Evolutionary conservation across 2,113 vertebrate species (phyloP).

Genomic region (Nothocercus nigrocapillus): DNA sequence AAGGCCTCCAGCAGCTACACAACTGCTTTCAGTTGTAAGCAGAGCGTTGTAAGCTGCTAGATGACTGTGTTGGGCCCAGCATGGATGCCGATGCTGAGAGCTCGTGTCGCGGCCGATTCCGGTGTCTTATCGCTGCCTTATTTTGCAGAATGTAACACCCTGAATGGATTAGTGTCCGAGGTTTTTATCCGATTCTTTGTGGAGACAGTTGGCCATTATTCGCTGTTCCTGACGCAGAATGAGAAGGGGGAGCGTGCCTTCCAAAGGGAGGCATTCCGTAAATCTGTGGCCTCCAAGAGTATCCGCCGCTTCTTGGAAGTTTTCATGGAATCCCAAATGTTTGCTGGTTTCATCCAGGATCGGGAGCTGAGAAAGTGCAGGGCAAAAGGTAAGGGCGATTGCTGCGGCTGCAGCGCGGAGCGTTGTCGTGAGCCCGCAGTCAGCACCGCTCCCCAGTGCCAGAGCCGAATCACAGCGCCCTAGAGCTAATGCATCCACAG

Average conservation of each 20-base stretch:
- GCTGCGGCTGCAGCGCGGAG: accelerated
- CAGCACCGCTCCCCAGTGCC: accelerated
- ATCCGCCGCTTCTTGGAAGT: slow-evolving; percentile 97
- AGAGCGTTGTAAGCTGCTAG: accelerated
- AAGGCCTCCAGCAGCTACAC: not conserved
- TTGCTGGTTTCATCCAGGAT: slow-evolving; percentile 98
- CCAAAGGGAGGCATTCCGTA: slow-evolving; percentile 96
- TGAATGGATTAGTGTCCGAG: slow-evolving; percentile 96
- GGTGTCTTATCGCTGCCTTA: slow-evolving; percentile 52
- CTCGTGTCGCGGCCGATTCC: slow-evolving; percentile 27
- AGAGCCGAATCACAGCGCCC: accelerated
- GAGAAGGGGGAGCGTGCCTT: slow-evolving; percentile 93
- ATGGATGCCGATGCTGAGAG: not conserved
- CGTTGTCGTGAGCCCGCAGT: accelerated
- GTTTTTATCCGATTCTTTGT: slow-evolving; percentile 99
- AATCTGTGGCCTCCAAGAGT: slow-evolving; percentile 97
- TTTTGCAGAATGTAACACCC: slow-evolving; percentile 90
- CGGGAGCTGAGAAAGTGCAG: slow-evolving; percentile 93
- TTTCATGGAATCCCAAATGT: slow-evolving; percentile 99
- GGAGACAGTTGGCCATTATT: slow-evolving; percentile 97
- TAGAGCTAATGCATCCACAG: accelerated
- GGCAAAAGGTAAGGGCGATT: slow-evolving; percentile 86
- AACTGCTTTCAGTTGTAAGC: not conserved
- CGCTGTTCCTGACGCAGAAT: slow-evolving; percentile 93
- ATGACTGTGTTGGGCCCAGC: not conserved